Evolutionary conservation across 1,140 invertebrate species (phyloP).

Genomic region (Physella acuta): DNA sequence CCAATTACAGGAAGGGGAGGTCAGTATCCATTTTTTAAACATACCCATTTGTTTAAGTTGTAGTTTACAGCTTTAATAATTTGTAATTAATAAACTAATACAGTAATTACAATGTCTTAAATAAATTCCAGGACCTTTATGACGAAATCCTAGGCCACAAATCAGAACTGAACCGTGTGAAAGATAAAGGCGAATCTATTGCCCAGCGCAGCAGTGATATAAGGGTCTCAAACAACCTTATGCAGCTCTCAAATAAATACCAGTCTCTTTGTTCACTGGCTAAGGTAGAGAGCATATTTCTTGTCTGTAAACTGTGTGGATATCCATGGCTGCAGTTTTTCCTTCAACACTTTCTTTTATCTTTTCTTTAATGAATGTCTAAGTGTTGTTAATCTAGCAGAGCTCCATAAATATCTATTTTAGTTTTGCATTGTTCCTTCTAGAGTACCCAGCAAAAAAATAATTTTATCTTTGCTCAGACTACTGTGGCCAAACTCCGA

Average conservation of each 20-base stretch:
- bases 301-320: too few relatives aligned
- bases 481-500: conserved; percentile 70
- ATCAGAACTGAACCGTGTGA: conserved; percentile 85
- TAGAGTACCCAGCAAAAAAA: too few relatives aligned
- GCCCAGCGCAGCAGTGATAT: conserved; percentile 91
- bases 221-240: conserved; percentile 88
- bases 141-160: conserved; percentile 93
- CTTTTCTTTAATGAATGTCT: too few relatives aligned
- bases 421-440: too few relatives aligned
- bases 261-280: conserved; percentile 86
- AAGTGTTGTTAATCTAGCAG: too few relatives aligned
- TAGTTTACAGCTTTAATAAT: too few relatives aligned
- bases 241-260: conserved; percentile 90
- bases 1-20: conserved; percentile 86
- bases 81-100: too few relatives aligned
- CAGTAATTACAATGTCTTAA: too few relatives aligned
- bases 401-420: too few relatives aligned
- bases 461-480: conserved; percentile 30
- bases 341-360: too few relatives aligned
- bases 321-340: too few relatives aligned
- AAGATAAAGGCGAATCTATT: conserved; percentile 85
- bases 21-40: conserved; percentile 37
- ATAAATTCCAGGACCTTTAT: conserved; percentile 72
- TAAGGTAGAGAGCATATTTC: conserved; percentile 75
- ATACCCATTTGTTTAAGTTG: too few relatives aligned